phyloP scores from a whole-genome alignment of 2,797 vertebrate genomes.

The Sus cebifrons region DNA sequence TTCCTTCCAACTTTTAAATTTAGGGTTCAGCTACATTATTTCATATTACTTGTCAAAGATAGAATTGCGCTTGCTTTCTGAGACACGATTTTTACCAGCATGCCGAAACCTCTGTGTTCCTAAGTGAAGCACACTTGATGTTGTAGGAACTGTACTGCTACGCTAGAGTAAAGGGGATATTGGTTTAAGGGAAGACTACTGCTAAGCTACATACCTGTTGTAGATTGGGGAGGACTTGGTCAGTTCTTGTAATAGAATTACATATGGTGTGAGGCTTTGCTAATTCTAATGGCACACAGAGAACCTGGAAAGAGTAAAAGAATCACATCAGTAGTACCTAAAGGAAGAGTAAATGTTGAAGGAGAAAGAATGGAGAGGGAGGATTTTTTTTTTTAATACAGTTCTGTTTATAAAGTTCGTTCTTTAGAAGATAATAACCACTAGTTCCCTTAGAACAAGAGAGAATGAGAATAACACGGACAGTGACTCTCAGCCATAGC shows the following conservation, averaged over 20 bases:
- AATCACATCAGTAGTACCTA: constrained; percentile 32
- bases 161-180: constrained; percentile 43
- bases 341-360: constrained; percentile 73
- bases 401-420: constrained; percentile 52
- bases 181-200: constrained; percentile 54
- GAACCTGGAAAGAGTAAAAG: constrained; percentile 62
- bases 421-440: constrained; percentile 61
- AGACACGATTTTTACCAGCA: constrained; percentile 3
- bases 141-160: constrained; percentile 39
- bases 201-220: not conserved
- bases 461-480: constrained; percentile 36
- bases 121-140: constrained; percentile 7
- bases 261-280: constrained; percentile 47
- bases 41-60: constrained; percentile 55
- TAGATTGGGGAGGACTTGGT: constrained; percentile 35
- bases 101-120: constrained; percentile 56
- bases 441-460: constrained; percentile 30
- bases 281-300: constrained; percentile 37
- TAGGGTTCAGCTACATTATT: constrained; percentile 55
- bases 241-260: constrained; percentile 48
- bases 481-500: constrained; percentile 32
- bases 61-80: constrained; percentile 39
- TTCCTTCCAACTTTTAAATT: constrained; percentile 55
- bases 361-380: constrained; percentile 50
- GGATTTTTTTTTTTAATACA: not conserved